Percentiles rank a stretch among this genome's conserved stretches.
phyloP scores from a whole-genome alignment of 2,888 invertebrate species.

The Philereme transversata region DNA sequence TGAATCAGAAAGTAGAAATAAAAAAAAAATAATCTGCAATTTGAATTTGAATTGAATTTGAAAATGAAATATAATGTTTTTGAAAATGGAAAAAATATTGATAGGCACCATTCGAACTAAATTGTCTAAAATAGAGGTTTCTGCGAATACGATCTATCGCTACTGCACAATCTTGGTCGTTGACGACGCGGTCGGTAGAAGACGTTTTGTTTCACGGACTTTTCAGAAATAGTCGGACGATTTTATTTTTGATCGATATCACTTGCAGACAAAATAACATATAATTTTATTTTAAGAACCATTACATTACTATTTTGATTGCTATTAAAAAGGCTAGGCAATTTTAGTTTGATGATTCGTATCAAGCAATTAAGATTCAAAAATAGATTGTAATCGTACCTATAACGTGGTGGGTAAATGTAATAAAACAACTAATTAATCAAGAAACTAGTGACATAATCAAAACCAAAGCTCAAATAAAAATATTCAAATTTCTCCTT shows the following conservation, averaged over 20 bases:
- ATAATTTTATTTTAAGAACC: neutral
- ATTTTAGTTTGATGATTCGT: no score
- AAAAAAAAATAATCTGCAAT: no score
- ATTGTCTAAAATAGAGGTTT: constrained; percentile 20
- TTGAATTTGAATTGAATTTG: no score
- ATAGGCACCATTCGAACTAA: neutral
- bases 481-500: constrained; percentile 13
- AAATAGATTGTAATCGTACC: neutral
- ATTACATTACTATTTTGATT: no score
- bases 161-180: constrained; percentile 33
- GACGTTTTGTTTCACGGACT: constrained; percentile 28
- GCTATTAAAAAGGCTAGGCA: no score
- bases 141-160: constrained; percentile 23
- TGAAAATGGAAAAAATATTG: no score
- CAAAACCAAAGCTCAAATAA: constrained; percentile 16
- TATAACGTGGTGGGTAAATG: no score
- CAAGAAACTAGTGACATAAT: constrained; percentile 16
- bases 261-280: constrained; percentile 20
- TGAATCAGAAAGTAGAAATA: no score
- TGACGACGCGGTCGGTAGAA: constrained; percentile 20
- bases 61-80: no score
- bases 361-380: no score
- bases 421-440: constrained; percentile 10
- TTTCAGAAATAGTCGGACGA: constrained; percentile 37
- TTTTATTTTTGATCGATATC: constrained; percentile 11